Conservation (phyloP, 2,797 vertebrate species). For the Enteromius radiatus region DNA sequence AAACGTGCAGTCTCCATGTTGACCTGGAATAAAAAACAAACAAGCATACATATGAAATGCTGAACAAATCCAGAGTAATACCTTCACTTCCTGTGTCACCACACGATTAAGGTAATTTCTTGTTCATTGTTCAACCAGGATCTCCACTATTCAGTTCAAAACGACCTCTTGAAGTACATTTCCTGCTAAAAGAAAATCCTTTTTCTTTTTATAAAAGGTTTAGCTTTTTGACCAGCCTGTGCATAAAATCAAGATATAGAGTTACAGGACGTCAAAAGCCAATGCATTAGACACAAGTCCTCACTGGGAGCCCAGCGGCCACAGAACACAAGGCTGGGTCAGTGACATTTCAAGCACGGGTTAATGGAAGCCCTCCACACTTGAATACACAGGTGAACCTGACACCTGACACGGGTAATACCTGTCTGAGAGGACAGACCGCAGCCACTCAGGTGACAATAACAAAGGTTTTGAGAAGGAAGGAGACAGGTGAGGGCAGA, state of each 20-base stretch:
- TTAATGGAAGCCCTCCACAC: constrained; percentile 59
- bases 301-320: background rate
- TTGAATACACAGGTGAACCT: constrained; percentile 55
- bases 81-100: background rate
- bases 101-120: constrained; percentile 13
- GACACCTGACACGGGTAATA: constrained; percentile 56
- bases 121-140: constrained; percentile 12
- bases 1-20: constrained; percentile 90
- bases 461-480: constrained; percentile 53
- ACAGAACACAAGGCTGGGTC: constrained; percentile 50
- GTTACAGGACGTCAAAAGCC: constrained; percentile 50
- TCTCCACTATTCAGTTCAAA: constrained; percentile 34
- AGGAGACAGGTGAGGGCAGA: constrained; percentile 28
- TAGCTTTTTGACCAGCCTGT: constrained; percentile 37
- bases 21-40: constrained; percentile 69
- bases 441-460: constrained; percentile 57
- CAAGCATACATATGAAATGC: background rate
- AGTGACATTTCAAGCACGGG: constrained; percentile 49
- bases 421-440: constrained; percentile 51
- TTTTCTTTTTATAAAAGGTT: constrained; percentile 29
- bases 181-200: constrained; percentile 45
- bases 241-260: constrained; percentile 54
- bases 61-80: background rate
- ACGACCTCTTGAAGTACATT: constrained; percentile 34
- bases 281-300: constrained; percentile 41